phyloP scores from a whole-genome alignment of 2,797 vertebrate genomes.

The Valencia hispanica region DNA sequence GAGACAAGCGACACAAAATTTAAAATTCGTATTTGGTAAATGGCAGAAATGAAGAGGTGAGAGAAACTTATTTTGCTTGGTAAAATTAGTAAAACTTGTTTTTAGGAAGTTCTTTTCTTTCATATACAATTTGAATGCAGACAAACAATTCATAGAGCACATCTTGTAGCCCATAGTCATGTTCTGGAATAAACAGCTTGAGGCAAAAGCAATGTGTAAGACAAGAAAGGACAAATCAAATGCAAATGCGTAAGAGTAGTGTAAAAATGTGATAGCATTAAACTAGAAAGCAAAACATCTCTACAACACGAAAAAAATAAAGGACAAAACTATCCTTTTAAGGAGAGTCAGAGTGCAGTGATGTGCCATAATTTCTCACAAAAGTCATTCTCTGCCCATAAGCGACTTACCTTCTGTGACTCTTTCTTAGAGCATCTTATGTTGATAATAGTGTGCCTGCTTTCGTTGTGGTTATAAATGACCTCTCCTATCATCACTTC shows the following conservation, averaged over 20 bases:
- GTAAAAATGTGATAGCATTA: not conserved
- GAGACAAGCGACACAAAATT: too few relatives aligned
- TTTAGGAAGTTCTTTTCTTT: not conserved
- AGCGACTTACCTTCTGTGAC: conserved; percentile 13
- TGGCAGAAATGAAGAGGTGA: not conserved
- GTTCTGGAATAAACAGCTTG: not conserved
- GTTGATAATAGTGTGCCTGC: conserved; percentile 16
- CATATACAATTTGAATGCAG: not conserved
- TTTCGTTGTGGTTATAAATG: conserved; percentile 22
- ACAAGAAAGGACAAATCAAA: conserved; percentile 3
- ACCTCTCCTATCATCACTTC: conserved; percentile 54
- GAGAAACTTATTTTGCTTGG: not conserved
- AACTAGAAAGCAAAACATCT: not conserved
- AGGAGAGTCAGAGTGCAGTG: not conserved
- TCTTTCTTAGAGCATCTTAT: conserved; percentile 1
- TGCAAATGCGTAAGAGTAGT: not conserved
- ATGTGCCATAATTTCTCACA: conserved; percentile 5
- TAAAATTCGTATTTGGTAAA: not conserved
- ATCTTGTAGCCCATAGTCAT: not conserved
- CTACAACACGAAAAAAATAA: not conserved
- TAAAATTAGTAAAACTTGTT: not conserved
- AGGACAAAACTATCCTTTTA: conserved; percentile 5
- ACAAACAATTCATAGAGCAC: not conserved
- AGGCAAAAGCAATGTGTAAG: not conserved
- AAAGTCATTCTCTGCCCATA: not conserved